Conservation (phyloP, 23 tunicate species). For the Trididemnum nubilum region DNA sequence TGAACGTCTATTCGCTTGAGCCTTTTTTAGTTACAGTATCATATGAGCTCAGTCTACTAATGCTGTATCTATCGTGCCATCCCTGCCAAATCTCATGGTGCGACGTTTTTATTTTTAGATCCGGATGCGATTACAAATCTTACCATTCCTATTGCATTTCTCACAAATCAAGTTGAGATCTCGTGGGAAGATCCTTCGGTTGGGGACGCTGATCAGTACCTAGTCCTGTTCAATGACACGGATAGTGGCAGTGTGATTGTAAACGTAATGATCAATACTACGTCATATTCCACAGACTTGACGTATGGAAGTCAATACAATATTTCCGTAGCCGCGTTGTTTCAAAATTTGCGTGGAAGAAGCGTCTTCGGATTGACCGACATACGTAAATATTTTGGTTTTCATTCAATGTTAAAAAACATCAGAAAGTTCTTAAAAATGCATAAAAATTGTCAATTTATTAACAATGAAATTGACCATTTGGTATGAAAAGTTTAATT, state of each 20-base stretch:
- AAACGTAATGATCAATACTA: background rate
- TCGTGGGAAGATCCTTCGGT: background rate
- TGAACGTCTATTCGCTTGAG: no score
- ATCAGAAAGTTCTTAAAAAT: no score
- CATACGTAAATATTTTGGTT: background rate
- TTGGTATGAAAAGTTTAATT: no score
- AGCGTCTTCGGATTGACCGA: background rate
- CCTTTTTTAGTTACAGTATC: no score
- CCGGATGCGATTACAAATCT: background rate
- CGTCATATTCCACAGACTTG: background rate
- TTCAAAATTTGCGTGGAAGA: background rate
- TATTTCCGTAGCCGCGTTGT: background rate
- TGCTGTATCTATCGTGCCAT: no score
- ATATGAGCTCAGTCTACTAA: no score
- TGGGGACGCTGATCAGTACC: background rate
- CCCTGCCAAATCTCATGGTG: no score
- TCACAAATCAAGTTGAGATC: background rate
- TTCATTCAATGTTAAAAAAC: no score
- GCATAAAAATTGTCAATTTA: no score
- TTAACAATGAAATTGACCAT: no score
- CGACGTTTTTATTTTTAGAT: background rate
- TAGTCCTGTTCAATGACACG: background rate
- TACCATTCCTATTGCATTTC: background rate
- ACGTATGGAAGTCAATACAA: background rate
- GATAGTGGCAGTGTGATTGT: background rate